Conservation (phyloP, 2,113 vertebrate species). For the Myanophis thanlyinensis region DNA sequence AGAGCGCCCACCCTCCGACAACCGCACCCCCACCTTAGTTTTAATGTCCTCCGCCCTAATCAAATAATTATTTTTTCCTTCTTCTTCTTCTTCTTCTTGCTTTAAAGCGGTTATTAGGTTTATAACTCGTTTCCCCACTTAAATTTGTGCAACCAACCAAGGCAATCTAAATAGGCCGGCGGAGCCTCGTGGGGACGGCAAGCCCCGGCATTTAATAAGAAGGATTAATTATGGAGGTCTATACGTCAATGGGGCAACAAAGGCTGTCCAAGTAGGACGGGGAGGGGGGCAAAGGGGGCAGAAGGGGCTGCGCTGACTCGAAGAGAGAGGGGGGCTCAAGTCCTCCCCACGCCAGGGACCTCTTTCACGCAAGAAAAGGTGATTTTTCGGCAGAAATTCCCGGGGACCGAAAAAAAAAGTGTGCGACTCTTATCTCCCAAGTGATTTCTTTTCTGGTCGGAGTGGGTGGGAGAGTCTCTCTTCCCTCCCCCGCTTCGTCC, state of each 20-base stretch:
- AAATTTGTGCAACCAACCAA: slow-evolving; percentile 81
- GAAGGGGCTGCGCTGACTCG: neutral
- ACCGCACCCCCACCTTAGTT: slow-evolving; percentile 35
- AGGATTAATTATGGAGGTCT: slow-evolving; percentile 80
- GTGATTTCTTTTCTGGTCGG: neutral
- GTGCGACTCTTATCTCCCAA: neutral
- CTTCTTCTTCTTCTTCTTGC: too few relatives aligned
- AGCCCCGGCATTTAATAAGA: slow-evolving; percentile 73
- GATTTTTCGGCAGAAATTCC: neutral
- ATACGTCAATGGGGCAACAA: slow-evolving; percentile 64
- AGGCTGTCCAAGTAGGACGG: slow-evolving; percentile 56
- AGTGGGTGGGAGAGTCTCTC: neutral
- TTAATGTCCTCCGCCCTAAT: slow-evolving; percentile 54
- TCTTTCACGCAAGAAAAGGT: neutral
- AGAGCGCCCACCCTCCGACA: slow-evolving; percentile 20
- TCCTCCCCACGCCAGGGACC: neutral
- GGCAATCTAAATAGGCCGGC: slow-evolving; percentile 79
- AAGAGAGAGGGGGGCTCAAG: neutral
- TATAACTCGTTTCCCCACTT: slow-evolving; percentile 81
- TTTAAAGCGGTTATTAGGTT: slow-evolving; percentile 76
- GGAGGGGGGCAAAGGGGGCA: neutral
- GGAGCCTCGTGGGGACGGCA: slow-evolving; percentile 72
- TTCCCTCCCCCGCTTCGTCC: neutral
- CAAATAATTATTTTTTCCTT: too few relatives aligned
- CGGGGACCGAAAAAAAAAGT: neutral